A percentile compares a stretch with the other conserved stretches of the same genome.
phyloP scores from a whole-genome alignment of 1,140 invertebrate species.

The Pseudomyrmex concolor region DNA sequence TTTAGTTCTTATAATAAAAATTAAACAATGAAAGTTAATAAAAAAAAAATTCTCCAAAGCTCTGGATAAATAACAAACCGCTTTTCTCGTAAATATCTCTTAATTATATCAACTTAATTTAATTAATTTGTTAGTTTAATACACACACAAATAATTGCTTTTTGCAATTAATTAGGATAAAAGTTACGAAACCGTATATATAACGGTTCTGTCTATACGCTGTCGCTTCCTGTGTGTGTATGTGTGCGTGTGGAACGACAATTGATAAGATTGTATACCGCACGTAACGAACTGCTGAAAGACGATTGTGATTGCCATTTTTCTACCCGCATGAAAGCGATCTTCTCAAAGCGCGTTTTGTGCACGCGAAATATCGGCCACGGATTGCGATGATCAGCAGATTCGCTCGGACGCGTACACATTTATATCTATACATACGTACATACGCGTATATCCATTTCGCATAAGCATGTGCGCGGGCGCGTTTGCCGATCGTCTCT shows the following conservation, averaged over 20 bases:
- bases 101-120: neutral
- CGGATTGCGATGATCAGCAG: constrained; percentile 44
- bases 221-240: too few species aligned
- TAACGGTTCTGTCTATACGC: neutral
- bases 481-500: constrained; percentile 59
- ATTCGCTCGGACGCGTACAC: constrained; percentile 31
- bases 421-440: neutral
- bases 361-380: constrained; percentile 44
- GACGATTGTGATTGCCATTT: constrained; percentile 50
- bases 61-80: too few species aligned
- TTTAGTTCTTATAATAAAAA: too few species aligned
- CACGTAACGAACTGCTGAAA: constrained; percentile 52
- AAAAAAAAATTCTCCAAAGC: too few species aligned
- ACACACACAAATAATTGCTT: neutral
- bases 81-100: too few species aligned
- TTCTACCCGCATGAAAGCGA: constrained; percentile 29
- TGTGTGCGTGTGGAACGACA: neutral
- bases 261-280: constrained; percentile 24
- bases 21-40: too few species aligned
- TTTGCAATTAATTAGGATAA: neutral
- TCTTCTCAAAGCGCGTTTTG: constrained; percentile 33
- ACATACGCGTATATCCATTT: constrained; percentile 32
- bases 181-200: neutral
- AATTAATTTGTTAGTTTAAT: too few species aligned
- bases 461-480: neutral